Percentiles rank a stretch among this genome's conserved stretches.
Evolutionary conservation across 30 jellyfish, hydroid and myxozoan genomes (phyloP).

Genomic region (Pseudorhiza aurosa): DNA sequence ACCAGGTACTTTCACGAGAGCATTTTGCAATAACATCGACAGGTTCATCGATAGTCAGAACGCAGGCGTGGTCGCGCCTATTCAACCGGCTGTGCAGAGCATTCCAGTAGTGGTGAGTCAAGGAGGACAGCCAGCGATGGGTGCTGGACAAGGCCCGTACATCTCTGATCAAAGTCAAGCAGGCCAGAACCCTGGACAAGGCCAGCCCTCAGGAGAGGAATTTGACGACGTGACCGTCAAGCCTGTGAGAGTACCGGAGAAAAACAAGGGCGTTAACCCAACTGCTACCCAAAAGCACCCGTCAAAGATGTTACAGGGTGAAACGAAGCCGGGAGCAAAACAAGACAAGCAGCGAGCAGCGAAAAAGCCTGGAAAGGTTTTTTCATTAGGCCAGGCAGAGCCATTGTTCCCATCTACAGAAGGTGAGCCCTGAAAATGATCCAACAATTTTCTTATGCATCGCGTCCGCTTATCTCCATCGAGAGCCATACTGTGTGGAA

Average conservation of each 20-base stretch:
- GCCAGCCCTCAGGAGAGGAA: too few relatives aligned
- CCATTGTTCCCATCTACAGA: conserved; percentile 4
- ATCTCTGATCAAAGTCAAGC: neutral
- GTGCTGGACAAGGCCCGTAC: neutral
- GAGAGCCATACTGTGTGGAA: too few relatives aligned
- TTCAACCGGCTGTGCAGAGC: neutral
- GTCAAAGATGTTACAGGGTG: conserved; percentile 43
- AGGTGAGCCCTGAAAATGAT: conserved; percentile 12
- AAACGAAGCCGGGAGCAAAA: conserved; percentile 62
- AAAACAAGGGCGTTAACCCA: conserved; percentile 58
- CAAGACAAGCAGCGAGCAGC: conserved; percentile 18
- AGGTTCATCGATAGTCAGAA: conserved; percentile 31
- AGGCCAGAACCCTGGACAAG: neutral
- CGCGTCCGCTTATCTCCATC: too few relatives aligned
- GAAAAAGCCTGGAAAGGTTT: conserved; percentile 12
- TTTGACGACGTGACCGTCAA: neutral
- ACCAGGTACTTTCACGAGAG: conserved; percentile 65
- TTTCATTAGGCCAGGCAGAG: conserved; percentile 3
- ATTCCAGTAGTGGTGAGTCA: neutral
- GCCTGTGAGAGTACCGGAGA: conserved; percentile 15
- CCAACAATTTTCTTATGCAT: too few relatives aligned
- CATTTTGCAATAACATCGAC: conserved; percentile 55
- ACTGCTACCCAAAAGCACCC: conserved; percentile 38
- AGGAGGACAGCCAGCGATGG: neutral
- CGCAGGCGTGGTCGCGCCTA: neutral